Conservation (phyloP, 2,113 vertebrate genomes). For the Sander vitreus region DNA sequence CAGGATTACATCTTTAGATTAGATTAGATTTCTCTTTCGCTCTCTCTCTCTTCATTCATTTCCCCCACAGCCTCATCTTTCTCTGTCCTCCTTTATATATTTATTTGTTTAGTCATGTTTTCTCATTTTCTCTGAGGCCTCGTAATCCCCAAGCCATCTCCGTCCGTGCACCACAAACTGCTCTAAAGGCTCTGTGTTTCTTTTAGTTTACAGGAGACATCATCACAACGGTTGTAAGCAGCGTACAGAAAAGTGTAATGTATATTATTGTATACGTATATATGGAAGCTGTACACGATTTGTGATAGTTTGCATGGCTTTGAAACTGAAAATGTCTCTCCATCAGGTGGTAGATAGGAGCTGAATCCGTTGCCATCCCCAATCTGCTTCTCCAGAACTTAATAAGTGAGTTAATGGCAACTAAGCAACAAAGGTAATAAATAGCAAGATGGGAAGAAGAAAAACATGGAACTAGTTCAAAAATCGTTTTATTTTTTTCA, state of each 20-base stretch:
- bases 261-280: background rate
- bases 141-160: constrained; percentile 50
- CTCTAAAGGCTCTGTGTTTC: background rate
- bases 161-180: background rate
- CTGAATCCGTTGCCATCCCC: background rate
- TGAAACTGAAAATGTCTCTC: background rate
- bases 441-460: constrained; percentile 1
- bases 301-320: background rate
- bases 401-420: constrained; percentile 9
- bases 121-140: constrained; percentile 65
- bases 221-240: background rate
- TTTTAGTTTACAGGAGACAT: background rate
- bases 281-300: background rate
- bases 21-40: constrained; percentile 63
- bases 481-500: constrained; percentile 1
- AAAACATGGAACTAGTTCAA: constrained; percentile 35
- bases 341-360: constrained; percentile 16
- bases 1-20: constrained; percentile 74
- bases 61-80: constrained; percentile 25
- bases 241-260: too few species aligned
- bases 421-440: constrained; percentile 23
- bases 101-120: constrained; percentile 64
- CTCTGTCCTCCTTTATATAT: constrained; percentile 48
- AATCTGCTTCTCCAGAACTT: constrained; percentile 6
- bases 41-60: constrained; percentile 30